These are phyloP conservation scores for Burhinus oedicnemus DNA, from an alignment of 2,113 vertebrate genomes.

Conservation along the genomic window DNA sequence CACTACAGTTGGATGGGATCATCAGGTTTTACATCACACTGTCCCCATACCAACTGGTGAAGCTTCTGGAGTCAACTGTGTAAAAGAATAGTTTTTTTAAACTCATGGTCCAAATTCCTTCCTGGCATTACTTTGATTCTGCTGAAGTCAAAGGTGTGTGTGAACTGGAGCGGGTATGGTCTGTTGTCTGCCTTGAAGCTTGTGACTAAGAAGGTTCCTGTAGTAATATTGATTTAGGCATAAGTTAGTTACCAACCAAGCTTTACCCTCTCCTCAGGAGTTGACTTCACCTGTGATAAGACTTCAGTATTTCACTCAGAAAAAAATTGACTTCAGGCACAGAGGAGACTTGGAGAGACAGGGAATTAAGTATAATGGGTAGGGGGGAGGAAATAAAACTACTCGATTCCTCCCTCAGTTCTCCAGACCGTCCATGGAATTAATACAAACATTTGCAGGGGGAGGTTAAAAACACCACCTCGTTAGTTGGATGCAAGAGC, in stretches of 20 bases:
- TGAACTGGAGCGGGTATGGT: not conserved
- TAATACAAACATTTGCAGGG: not conserved
- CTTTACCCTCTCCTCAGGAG: not conserved
- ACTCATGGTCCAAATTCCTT: conserved; percentile 13
- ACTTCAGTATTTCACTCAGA: not conserved
- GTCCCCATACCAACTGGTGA: conserved; percentile 65
- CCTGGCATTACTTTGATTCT: conserved; percentile 28
- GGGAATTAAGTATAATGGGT: not conserved
- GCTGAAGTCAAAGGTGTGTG: conserved; percentile 25
- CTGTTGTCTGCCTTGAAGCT: not conserved
- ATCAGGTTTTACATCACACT: conserved; percentile 91
- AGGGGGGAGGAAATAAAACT: not conserved
- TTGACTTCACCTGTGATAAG: not conserved
- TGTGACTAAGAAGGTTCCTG: conserved; percentile 1
- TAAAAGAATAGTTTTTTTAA: conserved; percentile 68
- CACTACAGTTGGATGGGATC: conserved; percentile 95
- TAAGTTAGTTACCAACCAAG: conserved; percentile 24
- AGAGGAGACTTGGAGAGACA: conserved; percentile 5
- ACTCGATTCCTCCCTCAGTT: not conserved
- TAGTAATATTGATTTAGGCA: conserved; percentile 39
- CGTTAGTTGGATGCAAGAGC: not conserved
- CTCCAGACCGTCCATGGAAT: not conserved
- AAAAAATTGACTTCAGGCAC: conserved; percentile 16
- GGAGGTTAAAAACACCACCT: not conserved
- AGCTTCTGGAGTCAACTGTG: conserved; percentile 58